Evolutionary conservation across 2,888 invertebrate genomes (phyloP), one percentile per base, ranked within the genome.

Genomic region (Eurytoma adleriae): DNA sequence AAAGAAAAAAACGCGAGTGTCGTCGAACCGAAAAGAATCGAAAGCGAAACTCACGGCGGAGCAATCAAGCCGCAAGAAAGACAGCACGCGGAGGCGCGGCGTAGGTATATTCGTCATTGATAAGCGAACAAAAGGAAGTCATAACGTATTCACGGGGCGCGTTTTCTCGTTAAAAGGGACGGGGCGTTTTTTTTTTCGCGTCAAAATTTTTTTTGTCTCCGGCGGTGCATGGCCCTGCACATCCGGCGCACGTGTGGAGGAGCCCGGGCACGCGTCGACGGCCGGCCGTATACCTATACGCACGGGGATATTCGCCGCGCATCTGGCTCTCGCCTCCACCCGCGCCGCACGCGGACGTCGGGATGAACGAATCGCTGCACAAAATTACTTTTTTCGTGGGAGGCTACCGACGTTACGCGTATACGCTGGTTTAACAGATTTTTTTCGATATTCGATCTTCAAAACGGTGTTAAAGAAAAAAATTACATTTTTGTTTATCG

Each of bases 211-310:
- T 48, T 24, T 18, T 56, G 69, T 69, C 40, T 18, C 57, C 40
- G 40, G 27, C 30, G 40, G 40, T 48, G 72, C 59, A 48, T 56
- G 56, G 68, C 56, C 56, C 5, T 18, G 18, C 30, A 54, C 73
- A 73, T 73, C 73, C 73, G 73, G 73, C 40, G 16, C 73, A 73
- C 64, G 72, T 72, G 72, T 52, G 72, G 20, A 24, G 54, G 54
- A 16, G 12, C 54, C 14, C 54, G 0, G n/a, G 54, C 54, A 54
- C 16, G 18, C 40, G 50, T 14, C 61, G 59, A 30, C n/a, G 18
- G 30, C 5, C 5, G n/a, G 30, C 4, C 4, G 40, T n/a, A 18
- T 4, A 14, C n/a, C 16, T n/a, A 27, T 14, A 27, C 20, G 20
- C 57, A 16, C 66, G 52, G 24, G n/a, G 66, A 40, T 40, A 78